phyloP scores from a whole-genome alignment of 2,888 invertebrate genomes.

The Parnassius mnemosyne region DNA sequence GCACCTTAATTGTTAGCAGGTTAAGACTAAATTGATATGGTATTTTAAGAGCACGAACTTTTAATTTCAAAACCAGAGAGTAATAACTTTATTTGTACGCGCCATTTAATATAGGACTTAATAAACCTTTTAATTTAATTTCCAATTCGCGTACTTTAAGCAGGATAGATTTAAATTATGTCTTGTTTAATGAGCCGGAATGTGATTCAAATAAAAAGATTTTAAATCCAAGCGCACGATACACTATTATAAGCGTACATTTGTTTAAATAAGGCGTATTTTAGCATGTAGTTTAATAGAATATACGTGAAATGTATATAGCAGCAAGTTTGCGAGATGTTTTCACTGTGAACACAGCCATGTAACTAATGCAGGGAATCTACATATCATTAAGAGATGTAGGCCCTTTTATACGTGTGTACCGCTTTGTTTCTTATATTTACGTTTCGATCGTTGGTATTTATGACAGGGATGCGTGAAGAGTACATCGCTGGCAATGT shows the following conservation, averaged over 20 bases:
- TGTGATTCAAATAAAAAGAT: conserved; percentile 37
- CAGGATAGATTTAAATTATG: conserved; percentile 70
- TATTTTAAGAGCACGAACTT: conserved; percentile 53
- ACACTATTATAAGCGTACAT: conserved; percentile 32
- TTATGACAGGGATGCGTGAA: conserved; percentile 66
- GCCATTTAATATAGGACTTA: conserved; percentile 26
- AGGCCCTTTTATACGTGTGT: conserved; percentile 75
- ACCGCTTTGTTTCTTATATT: conserved; percentile 77
- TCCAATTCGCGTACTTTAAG: conserved; percentile 45
- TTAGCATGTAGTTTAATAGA: conserved; percentile 34
- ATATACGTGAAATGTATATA: conserved; percentile 33
- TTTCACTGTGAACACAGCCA: conserved; percentile 77
- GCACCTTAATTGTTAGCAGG: conserved; percentile 36
- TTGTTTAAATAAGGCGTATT: conserved; percentile 29
- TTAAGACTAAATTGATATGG: conserved; percentile 41
- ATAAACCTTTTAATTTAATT: background rate
- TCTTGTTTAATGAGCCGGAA: conserved; percentile 78
- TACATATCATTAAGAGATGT: conserved; percentile 81
- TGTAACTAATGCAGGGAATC: conserved; percentile 79
- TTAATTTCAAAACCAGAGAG: conserved; percentile 41
- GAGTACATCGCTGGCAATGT: conserved; percentile 52
- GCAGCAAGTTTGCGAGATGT: conserved; percentile 66
- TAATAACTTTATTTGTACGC: conserved; percentile 37
- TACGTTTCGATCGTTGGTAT: conserved; percentile 68
- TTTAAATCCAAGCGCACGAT: conserved; percentile 29